Evolutionary conservation across 2,888 invertebrate genomes (phyloP).

Genomic region (Cinara cedri): DNA sequence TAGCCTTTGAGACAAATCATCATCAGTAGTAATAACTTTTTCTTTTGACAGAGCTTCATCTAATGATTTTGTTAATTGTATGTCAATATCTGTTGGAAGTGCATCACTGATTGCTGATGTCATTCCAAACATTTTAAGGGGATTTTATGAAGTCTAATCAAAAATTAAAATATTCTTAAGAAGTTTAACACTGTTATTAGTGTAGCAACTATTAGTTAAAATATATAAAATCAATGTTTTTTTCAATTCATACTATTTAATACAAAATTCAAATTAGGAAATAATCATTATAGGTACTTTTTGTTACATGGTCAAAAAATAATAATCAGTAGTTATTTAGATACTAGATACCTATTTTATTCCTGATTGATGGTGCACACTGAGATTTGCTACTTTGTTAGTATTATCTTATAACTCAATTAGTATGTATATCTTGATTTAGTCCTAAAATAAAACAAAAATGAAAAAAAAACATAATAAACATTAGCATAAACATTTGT

Average conservation of each 20-base stretch:
- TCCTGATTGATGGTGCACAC: not conserved
- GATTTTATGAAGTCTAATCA: constrained; percentile 35
- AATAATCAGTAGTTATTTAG: constrained; percentile 40
- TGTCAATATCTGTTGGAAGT: constrained; percentile 79
- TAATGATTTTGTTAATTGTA: constrained; percentile 77
- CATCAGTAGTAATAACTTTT: constrained; percentile 88
- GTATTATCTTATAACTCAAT: constrained; percentile 12
- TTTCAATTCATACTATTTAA: not conserved
- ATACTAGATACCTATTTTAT: constrained; percentile 52
- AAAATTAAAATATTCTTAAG: constrained; percentile 31
- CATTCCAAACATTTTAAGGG: constrained; percentile 70
- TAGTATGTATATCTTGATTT: constrained; percentile 19
- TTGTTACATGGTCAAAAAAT: constrained; percentile 5
- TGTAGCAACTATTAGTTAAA: constrained; percentile 1
- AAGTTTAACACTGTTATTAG: not conserved
- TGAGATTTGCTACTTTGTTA: constrained; percentile 11
- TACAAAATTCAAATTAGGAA: not conserved
- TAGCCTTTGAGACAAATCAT: constrained; percentile 69
- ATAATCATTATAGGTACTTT: not conserved
- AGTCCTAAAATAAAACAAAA: constrained; percentile 42
- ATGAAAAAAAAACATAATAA: too few relatives aligned
- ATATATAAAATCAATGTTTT: not conserved
- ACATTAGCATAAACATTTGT: not conserved
- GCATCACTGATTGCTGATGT: constrained; percentile 93
- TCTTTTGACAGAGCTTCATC: constrained; percentile 79